Base-by-base conservation (phyloP, 2,888 invertebrate species). In the Chirona hameri region DNA sequence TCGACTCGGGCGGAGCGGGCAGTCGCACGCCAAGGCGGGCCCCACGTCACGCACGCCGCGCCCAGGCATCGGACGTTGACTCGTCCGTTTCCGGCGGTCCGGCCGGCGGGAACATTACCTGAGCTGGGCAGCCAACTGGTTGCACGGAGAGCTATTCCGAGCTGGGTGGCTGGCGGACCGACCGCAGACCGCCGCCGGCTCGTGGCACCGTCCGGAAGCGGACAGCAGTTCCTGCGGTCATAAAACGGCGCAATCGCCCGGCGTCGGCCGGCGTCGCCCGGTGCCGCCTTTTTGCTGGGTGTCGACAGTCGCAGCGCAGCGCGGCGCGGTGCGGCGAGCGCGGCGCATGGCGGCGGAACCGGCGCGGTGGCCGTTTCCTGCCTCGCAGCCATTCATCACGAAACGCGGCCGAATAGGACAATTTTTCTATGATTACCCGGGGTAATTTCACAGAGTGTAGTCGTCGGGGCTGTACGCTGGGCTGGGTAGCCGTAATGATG, bases 351-450 rank as follows among this genome's bases (percentile, higher is more conserved):
- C 14, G 5, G 72, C 72, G 72, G 72, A 72, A 72, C 72, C 29
- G 31, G 18, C 18, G 31, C 72, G 31, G 72, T 29, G 31, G 72
- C 72, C 72, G 31, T 31, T 72, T 72, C 72, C 72, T 72, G 72
- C 72, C 27, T 10, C 31, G 29, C 29, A 3, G 18, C 31, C 72
- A 31, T 72, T 72, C 72, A 72, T 72, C 72, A 72, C 72, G 65
- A n/a, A 24, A 65, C 65, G 65, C 65, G 31, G 72, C 31, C 72
- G 72, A 72, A 65, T 65, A 65, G 18, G 72, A 31, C 72, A 31
- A 72, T 72, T 72, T 72, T 72, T 72, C 10, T 31, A 72, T 72
- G 72, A 72, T 72, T 72, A 72, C 72, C 72, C 27, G 72, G 72
- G 31, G 72, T 72, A 72, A 72, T 72, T 72, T 69, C 69, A 72